A percentile compares a stretch with the other conserved stretches of the same genome.
Conservation (phyloP, 1,140 invertebrate genomes). For the Sinella curviseta region DNA sequence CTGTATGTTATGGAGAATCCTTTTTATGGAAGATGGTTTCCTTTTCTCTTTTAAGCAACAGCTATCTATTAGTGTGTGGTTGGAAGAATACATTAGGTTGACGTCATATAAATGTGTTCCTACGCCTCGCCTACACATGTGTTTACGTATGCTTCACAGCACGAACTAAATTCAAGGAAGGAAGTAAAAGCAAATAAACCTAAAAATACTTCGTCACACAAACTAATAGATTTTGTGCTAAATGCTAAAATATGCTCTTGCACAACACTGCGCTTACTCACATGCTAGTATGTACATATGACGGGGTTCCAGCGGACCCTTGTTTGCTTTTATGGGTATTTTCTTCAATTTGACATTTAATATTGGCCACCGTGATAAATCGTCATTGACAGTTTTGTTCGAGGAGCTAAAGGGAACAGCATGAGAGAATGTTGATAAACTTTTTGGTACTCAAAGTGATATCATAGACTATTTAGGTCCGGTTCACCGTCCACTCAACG, state of each 20-base stretch:
- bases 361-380: neutral
- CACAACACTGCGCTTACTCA: neutral
- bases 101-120: too few species aligned
- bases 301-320: neutral
- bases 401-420: too few species aligned
- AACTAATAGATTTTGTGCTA: neutral
- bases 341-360: neutral
- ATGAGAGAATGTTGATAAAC: too few species aligned
- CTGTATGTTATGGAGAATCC: neutral
- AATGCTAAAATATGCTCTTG: neutral
- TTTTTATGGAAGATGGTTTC: neutral
- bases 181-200: slow-evolving; percentile 6
- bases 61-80: too few species aligned
- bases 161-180: neutral
- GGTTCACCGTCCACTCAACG: too few species aligned
- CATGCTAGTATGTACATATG: neutral
- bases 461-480: too few species aligned
- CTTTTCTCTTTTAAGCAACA: neutral
- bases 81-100: too few species aligned
- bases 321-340: neutral
- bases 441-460: too few species aligned
- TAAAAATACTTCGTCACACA: slow-evolving; percentile 1
- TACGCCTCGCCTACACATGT: too few species aligned
- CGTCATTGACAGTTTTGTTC: neutral
- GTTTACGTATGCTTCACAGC: neutral